Evolutionary conservation across 2,888 invertebrate genomes (phyloP).

Genomic region (Pheosia tremula): DNA sequence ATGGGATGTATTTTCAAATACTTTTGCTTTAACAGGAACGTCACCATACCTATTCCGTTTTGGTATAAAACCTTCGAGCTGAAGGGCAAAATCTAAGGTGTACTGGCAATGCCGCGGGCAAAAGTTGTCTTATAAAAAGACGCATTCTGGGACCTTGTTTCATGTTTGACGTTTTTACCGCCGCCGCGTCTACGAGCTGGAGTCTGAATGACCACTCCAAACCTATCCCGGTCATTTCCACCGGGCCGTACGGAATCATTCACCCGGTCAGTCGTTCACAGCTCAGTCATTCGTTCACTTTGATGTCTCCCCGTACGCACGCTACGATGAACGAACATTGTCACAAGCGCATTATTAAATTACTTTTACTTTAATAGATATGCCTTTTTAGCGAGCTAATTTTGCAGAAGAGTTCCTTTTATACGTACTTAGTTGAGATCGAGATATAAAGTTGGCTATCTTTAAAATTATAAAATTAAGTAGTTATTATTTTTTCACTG

Average conservation of each 20-base stretch:
- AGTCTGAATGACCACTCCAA: conserved; percentile 42
- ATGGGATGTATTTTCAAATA: too few species aligned
- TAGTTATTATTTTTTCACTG: too few species aligned
- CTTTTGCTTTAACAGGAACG: too few species aligned
- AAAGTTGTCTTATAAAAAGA: too few species aligned
- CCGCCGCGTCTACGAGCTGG: conserved; percentile 9
- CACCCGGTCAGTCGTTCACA: conserved; percentile 66
- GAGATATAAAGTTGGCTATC: neutral
- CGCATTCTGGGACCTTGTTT: too few species aligned
- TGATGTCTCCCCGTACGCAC: conserved; percentile 73
- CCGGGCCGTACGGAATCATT: conserved; percentile 65
- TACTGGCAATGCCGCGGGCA: too few species aligned
- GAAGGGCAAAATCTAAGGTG: too few species aligned
- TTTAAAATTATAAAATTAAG: too few species aligned
- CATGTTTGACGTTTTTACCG: conserved; percentile 3
- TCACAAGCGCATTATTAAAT: conserved; percentile 57
- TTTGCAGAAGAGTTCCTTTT: conserved; percentile 20
- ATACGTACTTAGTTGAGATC: neutral
- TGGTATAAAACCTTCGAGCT: too few species aligned
- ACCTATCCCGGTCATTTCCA: conserved; percentile 66
- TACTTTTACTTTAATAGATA: conserved; percentile 38
- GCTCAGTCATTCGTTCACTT: conserved; percentile 69
- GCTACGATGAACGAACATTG: conserved; percentile 64
- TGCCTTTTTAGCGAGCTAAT: conserved; percentile 31
- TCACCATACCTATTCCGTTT: too few species aligned